Percentiles rank a stretch among this genome's conserved stretches.
Evolutionary conservation across 2,888 invertebrate species (phyloP).

Genomic region (Limenitis camilla): DNA sequence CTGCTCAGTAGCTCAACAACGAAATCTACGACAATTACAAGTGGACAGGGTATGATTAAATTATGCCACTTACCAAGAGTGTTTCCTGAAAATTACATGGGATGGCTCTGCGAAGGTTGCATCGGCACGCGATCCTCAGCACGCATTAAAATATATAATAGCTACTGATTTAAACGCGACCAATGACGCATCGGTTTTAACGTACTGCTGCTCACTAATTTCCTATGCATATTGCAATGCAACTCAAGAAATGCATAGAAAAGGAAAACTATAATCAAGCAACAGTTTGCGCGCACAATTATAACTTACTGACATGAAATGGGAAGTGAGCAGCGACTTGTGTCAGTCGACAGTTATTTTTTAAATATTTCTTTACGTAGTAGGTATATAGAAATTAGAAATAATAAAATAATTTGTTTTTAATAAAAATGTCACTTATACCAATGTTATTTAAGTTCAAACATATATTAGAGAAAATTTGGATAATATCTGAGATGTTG

Average conservation of each 20-base stretch:
- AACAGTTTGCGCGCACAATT: slow-evolving; percentile 20
- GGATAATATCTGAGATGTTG: too few species aligned
- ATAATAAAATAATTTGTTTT: too few species aligned
- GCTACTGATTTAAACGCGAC: slow-evolving; percentile 54
- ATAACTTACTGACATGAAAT: not conserved
- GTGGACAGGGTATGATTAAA: slow-evolving; percentile 70
- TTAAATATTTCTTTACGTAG: not conserved
- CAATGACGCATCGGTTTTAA: slow-evolving; percentile 71
- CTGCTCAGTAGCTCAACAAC: slow-evolving; percentile 58
- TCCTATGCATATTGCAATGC: slow-evolving; percentile 44
- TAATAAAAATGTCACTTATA: slow-evolving; percentile 21
- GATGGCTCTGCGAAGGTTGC: slow-evolving; percentile 70
- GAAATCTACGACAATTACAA: slow-evolving; percentile 67
- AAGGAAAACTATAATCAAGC: slow-evolving; percentile 31
- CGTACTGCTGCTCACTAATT: slow-evolving; percentile 50
- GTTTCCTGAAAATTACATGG: slow-evolving; percentile 74
- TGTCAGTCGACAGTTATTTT: slow-evolving; percentile 4
- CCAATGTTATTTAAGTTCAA: slow-evolving; percentile 17
- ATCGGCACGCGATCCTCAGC: slow-evolving; percentile 63
- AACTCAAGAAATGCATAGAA: slow-evolving; percentile 32
- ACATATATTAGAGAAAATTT: too few species aligned
- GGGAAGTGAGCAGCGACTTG: slow-evolving; percentile 5
- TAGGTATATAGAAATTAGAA: too few species aligned
- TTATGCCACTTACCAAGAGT: slow-evolving; percentile 69
- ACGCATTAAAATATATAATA: slow-evolving; percentile 60